Base-by-base conservation (phyloP, 2,113 vertebrate genomes). In the Polypterus senegalus region DNA sequence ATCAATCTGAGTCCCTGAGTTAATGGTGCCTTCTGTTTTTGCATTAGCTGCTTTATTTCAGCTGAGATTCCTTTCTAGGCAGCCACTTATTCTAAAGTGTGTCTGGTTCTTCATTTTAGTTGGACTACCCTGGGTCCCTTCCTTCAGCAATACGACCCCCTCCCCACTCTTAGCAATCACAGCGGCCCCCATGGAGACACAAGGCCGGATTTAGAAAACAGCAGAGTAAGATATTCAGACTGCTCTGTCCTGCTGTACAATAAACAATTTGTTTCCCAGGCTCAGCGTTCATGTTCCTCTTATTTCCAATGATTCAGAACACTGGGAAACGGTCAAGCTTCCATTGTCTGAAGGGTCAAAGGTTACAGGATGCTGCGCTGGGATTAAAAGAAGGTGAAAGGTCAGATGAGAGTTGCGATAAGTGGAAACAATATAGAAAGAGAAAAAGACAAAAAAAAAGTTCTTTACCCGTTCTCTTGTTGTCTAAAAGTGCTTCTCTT, bases 231-330 rank as follows among this genome's bases (percentile, higher is more conserved):
- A 58, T 62, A 67, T 55, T 52, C 48, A 61, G 48, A 71, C 75
- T 61, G 70, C 78, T 83, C 83, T 80, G 83, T 88, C 83, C 85
- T 83, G 81, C 77, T 67, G 66, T 78, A 81, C 81, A 83, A 84
- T 86, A 88, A 85, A 85, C 86, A 84, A 82, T 84, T 83, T 85
- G 83, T 84, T 86, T 86, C 86, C 86, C 83, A 88, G 78, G 84
- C 85, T 79, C 79, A 76, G 78, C 80, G 79, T 78, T 84, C 81
- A 71, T 86, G 86, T 86, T 86, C 81, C 86, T 86, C 83, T 88
- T 88, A 84, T 88, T 76, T 72, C 70, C 79, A 84, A 71, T 77
- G 77, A 74, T 71, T 68, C 68, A 58, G 68, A 81, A 82, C 84
- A 88, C 86, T 86, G 86, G 86, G 86, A 86, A 88, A 84, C 75